Evolutionary conservation across 2,797 vertebrate species (phyloP), one percentile per base, ranked within the genome.

Genomic region (Diplodus puntazzo): DNA sequence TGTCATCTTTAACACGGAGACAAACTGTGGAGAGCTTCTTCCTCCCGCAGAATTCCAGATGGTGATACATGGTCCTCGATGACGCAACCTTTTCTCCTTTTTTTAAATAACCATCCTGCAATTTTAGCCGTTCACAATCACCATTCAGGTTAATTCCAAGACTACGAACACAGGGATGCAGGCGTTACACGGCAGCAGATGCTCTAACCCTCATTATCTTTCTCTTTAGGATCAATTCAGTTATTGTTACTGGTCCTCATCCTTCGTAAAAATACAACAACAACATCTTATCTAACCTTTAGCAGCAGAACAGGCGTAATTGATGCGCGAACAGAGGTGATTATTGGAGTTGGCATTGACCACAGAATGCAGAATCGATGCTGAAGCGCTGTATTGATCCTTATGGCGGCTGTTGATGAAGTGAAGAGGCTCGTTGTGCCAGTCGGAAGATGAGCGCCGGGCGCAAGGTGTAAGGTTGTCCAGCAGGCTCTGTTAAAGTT

Each of bases 371-470:
- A 5, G 59, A 50, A 89, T 94, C 93, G 49, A 93, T 93, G 65
- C 58, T n/a, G 74, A 80, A 90, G 90, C 91, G 86, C 87, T 68
- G 77, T 74, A 92, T 93, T 74, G 92, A 94, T 89, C 87, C 75
- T 63, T 42, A 57, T 67, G 86, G 79, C 20, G 17, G 76, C 55
- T 75, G 87, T 76, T 93, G 92, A 90, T 91, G 89, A 92, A 91
- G 89, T 92, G 84, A 76, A 76, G 84, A 82, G 71, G 79, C 73
- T 79, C 16, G 11, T 45, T 46, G 75, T 76, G 80, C 63, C 80
- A 70, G 67, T 77, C 18, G 42, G 42, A 64, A 78, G 73, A 82
- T 83, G 82, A 79, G 43, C 3, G 8, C 74, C n/a, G 23, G 52
- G 61, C 14, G 30, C 71, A 63, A 20, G 50, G 64, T 55, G 81